These are phyloP conservation scores for Paracyclopina nana DNA, from an alignment of 1,140 invertebrate genomes.

Conservation along the genomic window DNA sequence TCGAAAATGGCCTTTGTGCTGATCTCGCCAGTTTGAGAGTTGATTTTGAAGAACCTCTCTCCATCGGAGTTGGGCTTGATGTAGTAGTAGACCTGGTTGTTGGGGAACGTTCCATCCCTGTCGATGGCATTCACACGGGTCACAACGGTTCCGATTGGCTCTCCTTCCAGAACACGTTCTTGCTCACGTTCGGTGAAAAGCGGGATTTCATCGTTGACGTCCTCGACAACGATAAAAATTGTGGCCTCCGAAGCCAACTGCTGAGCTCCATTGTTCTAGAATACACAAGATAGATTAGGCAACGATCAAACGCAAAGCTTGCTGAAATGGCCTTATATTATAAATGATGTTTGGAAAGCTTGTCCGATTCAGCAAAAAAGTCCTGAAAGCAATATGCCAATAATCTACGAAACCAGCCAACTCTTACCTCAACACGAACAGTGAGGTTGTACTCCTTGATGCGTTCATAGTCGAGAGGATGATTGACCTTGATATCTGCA, in stretches of 20 bases:
- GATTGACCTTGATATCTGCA: slow-evolving; percentile 88
- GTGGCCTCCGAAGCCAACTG: slow-evolving; percentile 83
- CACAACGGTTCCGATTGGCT: slow-evolving; percentile 79
- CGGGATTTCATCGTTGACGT: slow-evolving; percentile 91
- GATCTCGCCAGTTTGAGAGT: slow-evolving; percentile 74
- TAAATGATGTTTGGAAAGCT: slow-evolving; percentile 6
- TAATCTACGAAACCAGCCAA: background rate
- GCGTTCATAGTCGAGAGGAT: slow-evolving; percentile 79
- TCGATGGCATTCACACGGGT: slow-evolving; percentile 89
- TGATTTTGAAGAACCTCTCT: slow-evolving; percentile 84
- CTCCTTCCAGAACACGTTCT: slow-evolving; percentile 79
- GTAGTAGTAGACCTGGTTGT: slow-evolving; percentile 78
- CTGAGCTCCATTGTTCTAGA: slow-evolving; percentile 79
- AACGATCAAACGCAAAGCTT: no score
- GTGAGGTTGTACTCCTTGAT: slow-evolving; percentile 91
- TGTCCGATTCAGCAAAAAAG: background rate
- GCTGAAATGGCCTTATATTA: no score
- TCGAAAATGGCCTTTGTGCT: slow-evolving; percentile 76
- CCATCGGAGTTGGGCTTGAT: slow-evolving; percentile 74
- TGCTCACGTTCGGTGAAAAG: slow-evolving; percentile 82
- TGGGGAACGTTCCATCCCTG: slow-evolving; percentile 82
- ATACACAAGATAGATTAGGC: slow-evolving; percentile 13
- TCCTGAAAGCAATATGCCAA: background rate
- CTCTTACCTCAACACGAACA: slow-evolving; percentile 71
- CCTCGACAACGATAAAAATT: slow-evolving; percentile 76